Percentiles rank a stretch among this genome's conserved stretches.
Conservation (phyloP, 2,113 vertebrate species). For the Typhlomys cinereus region DNA sequence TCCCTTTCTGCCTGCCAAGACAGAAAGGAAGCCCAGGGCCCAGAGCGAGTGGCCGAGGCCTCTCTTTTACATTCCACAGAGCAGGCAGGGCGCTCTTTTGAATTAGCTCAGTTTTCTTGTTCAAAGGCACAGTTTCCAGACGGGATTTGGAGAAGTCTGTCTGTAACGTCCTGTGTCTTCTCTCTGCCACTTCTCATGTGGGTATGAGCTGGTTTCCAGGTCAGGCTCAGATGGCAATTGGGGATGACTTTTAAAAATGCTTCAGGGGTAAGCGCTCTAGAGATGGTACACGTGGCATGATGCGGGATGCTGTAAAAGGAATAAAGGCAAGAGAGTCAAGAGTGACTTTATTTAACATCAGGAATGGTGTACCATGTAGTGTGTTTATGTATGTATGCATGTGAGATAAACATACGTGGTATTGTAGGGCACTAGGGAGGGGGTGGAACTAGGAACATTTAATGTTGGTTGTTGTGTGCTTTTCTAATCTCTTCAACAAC, state of each 20-base stretch:
- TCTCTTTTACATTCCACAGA: neutral
- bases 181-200: neutral
- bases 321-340: neutral
- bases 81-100: constrained; percentile 23
- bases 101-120: constrained; percentile 47
- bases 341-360: neutral
- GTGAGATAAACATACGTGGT: fast-evolving
- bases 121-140: constrained; percentile 56
- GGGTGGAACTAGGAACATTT: too few relatives aligned
- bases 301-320: neutral
- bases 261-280: neutral
- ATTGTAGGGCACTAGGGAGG: fast-evolving
- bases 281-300: neutral
- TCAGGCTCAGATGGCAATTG: neutral
- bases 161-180: constrained; percentile 8
- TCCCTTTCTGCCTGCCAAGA: neutral
- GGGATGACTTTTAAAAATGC: neutral
- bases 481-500: too few relatives aligned
- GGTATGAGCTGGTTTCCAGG: neutral
- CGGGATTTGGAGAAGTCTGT: constrained; percentile 10
- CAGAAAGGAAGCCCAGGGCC: constrained; percentile 10
- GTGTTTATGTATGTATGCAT: too few relatives aligned
- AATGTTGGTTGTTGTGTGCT: neutral
- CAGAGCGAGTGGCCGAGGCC: neutral
- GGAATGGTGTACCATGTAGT: fast-evolving